Percentiles rank a stretch among this genome's conserved stretches.
Conservation (phyloP, 92 coral and sea anemone species). For the Actinernus sp. region DNA sequence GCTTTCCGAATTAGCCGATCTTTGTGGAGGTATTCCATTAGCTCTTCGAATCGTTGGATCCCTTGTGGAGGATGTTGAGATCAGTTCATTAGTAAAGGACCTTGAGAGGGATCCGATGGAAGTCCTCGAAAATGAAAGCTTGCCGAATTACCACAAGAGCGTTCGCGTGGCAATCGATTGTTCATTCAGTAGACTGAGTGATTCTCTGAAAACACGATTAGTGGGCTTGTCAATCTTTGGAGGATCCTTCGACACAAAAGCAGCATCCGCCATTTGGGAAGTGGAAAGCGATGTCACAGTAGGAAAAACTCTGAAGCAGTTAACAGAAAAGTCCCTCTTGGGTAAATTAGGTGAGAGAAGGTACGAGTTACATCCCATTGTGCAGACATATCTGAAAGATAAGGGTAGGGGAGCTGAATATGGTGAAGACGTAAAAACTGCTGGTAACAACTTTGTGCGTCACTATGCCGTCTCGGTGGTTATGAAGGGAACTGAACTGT, state of each 20-base stretch:
- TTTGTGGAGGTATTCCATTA: constrained; percentile 7
- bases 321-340: constrained; percentile 5
- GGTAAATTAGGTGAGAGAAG: neutral
- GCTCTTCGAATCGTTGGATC: constrained; percentile 3
- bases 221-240: too few species aligned
- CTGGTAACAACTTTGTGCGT: neutral
- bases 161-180: too few species aligned
- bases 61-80: neutral
- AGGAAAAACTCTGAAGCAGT: neutral
- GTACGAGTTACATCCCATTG: too few species aligned
- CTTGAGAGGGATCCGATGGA: too few species aligned
- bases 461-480: neutral
- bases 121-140: too few species aligned
- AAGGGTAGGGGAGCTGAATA: neutral
- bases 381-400: too few species aligned
- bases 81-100: neutral
- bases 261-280: too few species aligned
- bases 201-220: too few species aligned
- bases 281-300: neutral
- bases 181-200: too few species aligned
- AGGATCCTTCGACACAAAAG: too few species aligned
- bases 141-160: too few species aligned
- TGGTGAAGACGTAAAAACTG: neutral
- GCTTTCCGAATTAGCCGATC: neutral
- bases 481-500: neutral